Base-by-base conservation (phyloP, 2,797 vertebrate genomes). In the Hafferia zeledoni region DNA sequence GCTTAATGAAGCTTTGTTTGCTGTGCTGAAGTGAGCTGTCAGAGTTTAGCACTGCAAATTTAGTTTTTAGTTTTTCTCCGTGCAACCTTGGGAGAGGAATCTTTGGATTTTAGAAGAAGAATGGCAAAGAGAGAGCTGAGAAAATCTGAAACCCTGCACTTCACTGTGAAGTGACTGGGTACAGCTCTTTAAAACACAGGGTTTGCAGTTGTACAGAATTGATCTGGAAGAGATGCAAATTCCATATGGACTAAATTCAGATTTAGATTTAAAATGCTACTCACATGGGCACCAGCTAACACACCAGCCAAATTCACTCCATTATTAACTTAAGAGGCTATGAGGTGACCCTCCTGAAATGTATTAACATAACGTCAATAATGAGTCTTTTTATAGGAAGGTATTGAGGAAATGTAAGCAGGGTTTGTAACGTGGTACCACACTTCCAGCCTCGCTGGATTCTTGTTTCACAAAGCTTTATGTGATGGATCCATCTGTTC, bases 331-430 rank as follows among this genome's bases (percentile, higher is more conserved):
- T 80, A 91, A 86, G 85, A 90, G 83, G 87, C 91, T 88, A 72
- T 2, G 70, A 82, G 88, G 56, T 95, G 94, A 95, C 94, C 91
- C 67, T 74, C 70, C 33, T 78, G 90, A 94, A 96, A 88, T 81
- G 31, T 79, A 95, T 96, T 96, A 94, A 83, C 95, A 94, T 96
- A 95, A 95, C 72, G 85, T 94, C 96, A 95, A 90, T 96, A 96
- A 88, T 55, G 79, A 94, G 52, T 78, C 80, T 90, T 91, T 94
- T 94, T 91, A 93, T 76, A 76, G 80, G 90, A 94, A 94, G 67
- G 74, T 75, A 83, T 83, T 83, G 76, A 86, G 77, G 90, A 91
- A 96, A 88, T 13, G 91, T 55, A 72, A 81, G 90, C 81, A n/a
- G 83, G 72, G 89, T 80, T 91, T 83, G 37, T 76, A 76, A 41